Percentiles rank a stretch among this genome's conserved stretches.
Conservation (phyloP, 2,888 invertebrate genomes). For the Spisula subtruncata region DNA sequence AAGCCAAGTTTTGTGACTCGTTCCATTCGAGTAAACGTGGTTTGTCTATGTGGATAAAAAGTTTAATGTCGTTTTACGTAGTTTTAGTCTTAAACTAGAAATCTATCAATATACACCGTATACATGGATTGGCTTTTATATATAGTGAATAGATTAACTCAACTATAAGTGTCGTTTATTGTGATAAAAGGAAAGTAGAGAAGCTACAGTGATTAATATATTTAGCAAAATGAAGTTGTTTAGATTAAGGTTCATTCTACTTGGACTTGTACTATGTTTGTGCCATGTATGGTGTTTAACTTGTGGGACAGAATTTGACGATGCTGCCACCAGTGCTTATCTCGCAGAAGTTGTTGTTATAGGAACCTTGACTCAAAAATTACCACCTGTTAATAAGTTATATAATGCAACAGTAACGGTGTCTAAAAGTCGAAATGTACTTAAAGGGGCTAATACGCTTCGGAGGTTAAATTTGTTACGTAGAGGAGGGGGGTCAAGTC, state of each 20-base stretch:
- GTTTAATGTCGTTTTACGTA: neutral
- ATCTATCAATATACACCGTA: neutral
- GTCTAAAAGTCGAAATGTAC: conserved; percentile 48
- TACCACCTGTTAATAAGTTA: conserved; percentile 51
- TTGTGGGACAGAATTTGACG: conserved; percentile 66
- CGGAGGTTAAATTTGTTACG: conserved; percentile 8
- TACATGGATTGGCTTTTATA: conserved; percentile 13
- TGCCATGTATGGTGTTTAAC: conserved; percentile 63
- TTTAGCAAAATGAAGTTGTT: conserved; percentile 65
- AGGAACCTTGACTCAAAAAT: conserved; percentile 49
- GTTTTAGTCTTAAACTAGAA: neutral
- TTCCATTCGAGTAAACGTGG: conserved; percentile 55
- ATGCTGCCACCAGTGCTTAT: conserved; percentile 61
- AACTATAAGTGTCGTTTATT: conserved; percentile 25
- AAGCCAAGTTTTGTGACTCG: conserved; percentile 34
- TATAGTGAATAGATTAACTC: neutral
- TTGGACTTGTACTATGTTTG: conserved; percentile 63
- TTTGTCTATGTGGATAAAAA: conserved; percentile 20
- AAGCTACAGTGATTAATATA: neutral
- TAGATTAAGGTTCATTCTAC: conserved; percentile 61
- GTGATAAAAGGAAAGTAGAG: neutral
- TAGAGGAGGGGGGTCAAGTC: conserved; percentile 38
- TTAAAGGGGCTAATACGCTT: conserved; percentile 50
- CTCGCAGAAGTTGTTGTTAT: conserved; percentile 52
- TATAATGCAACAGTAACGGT: conserved; percentile 63